Percentiles rank a stretch among this genome's conserved stretches.
Evolutionary conservation across 2,888 invertebrate species (phyloP).

Genomic region (Laspeyria flexula): DNA sequence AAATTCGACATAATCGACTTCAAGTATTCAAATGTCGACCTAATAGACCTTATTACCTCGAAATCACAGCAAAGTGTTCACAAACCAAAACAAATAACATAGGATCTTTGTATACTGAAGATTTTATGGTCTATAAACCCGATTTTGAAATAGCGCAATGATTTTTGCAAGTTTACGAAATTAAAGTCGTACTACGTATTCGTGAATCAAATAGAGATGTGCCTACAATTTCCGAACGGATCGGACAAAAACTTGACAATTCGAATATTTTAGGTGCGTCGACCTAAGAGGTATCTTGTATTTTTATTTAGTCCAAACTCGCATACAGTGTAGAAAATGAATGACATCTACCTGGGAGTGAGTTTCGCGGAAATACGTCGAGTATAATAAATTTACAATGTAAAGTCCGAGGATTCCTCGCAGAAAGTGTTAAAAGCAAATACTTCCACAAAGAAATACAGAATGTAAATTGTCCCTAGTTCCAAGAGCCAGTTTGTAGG

Average conservation of each 20-base stretch:
- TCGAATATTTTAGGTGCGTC: conserved; percentile 32
- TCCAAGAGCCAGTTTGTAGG: conserved; percentile 20
- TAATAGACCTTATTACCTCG: conserved; percentile 50
- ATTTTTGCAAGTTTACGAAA: conserved; percentile 22
- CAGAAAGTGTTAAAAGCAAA: conserved; percentile 45
- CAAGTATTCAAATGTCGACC: conserved; percentile 33
- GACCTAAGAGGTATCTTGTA: conserved; percentile 34
- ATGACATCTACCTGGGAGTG: conserved; percentile 12
- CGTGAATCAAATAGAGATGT: conserved; percentile 44
- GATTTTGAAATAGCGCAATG: conserved; percentile 53
- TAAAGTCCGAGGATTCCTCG: conserved; percentile 19
- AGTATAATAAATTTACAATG: conserved; percentile 15
- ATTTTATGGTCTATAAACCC: conserved; percentile 61
- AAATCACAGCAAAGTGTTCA: conserved; percentile 13
- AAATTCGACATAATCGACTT: conserved; percentile 18
- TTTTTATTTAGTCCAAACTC: conserved; percentile 29
- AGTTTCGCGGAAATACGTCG: conserved; percentile 22
- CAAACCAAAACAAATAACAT: conserved; percentile 49
- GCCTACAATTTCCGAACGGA: conserved; percentile 28
- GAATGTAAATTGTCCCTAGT: conserved; percentile 31
- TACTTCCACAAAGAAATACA: conserved; percentile 31
- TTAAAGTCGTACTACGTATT: conserved; percentile 18
- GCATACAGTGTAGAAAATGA: conserved; percentile 12
- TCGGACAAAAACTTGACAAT: conserved; percentile 35
- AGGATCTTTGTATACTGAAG: conserved; percentile 47